A percentile compares a stretch with the other conserved stretches of the same genome.
Evolutionary conservation across 1,140 invertebrate genomes (phyloP).

Genomic region (Penaeus indicus): DNA sequence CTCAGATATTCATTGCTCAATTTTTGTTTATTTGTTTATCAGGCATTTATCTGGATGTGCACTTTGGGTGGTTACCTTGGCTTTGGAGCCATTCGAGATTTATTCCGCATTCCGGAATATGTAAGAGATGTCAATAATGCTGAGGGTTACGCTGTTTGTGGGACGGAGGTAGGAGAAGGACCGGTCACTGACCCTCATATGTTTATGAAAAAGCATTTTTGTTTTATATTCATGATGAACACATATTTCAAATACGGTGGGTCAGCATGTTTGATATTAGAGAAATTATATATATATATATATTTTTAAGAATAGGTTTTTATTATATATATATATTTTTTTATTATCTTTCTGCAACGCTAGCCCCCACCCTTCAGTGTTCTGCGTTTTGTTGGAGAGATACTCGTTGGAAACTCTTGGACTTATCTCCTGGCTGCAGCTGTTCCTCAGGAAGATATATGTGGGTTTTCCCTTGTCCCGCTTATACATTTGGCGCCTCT

Average conservation of each 20-base stretch:
- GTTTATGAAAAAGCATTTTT: too few species aligned
- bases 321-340: background rate
- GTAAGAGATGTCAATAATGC: slow-evolving; percentile 89
- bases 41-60: slow-evolving; percentile 83
- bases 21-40: slow-evolving; percentile 69
- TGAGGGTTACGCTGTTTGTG: slow-evolving; percentile 75
- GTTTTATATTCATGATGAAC: too few species aligned
- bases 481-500: slow-evolving; percentile 81
- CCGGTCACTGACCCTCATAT: too few species aligned
- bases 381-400: slow-evolving; percentile 81
- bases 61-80: slow-evolving; percentile 89
- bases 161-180: too few species aligned
- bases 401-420: slow-evolving; percentile 85
- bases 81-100: slow-evolving; percentile 85
- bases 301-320: background rate
- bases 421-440: slow-evolving; percentile 81
- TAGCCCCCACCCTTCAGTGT: slow-evolving; percentile 83
- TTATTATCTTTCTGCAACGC: slow-evolving; percentile 31
- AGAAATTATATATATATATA: background rate
- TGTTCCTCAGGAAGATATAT: slow-evolving; percentile 81
- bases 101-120: slow-evolving; percentile 88
- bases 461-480: slow-evolving; percentile 79
- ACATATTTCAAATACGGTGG: too few species aligned
- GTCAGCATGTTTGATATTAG: too few species aligned
- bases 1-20: background rate